A percentile compares a stretch with the other conserved stretches of the same genome.
Conservation (phyloP, 2,888 invertebrate genomes). For the Acleris laterana region DNA sequence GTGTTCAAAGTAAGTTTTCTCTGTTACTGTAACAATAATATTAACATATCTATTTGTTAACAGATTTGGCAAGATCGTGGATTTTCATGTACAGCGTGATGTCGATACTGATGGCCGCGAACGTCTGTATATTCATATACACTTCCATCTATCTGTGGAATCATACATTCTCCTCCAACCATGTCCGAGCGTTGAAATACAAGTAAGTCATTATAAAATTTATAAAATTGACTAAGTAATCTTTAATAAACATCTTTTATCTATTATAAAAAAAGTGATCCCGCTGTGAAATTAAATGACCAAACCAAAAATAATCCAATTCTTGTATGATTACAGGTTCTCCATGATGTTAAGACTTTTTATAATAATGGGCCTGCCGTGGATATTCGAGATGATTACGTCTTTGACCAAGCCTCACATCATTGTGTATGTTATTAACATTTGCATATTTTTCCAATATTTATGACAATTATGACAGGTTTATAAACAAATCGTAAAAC, state of each 20-base stretch:
- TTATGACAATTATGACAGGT: neutral
- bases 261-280: too few species aligned
- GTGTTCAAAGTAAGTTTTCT: too few species aligned
- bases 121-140: slow-evolving; percentile 85
- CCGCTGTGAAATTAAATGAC: too few species aligned
- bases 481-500: neutral
- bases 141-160: slow-evolving; percentile 84
- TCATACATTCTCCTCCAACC: slow-evolving; percentile 72
- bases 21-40: neutral
- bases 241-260: too few species aligned
- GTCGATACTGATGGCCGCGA: slow-evolving; percentile 79
- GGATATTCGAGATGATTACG: slow-evolving; percentile 87
- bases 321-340: slow-evolving; percentile 73
- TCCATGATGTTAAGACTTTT: slow-evolving; percentile 85
- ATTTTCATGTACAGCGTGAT: slow-evolving; percentile 88
- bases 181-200: slow-evolving; percentile 77
- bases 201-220: slow-evolving; percentile 67
- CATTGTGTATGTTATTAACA: slow-evolving; percentile 56
- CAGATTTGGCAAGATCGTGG: slow-evolving; percentile 82
- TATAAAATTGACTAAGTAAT: too few species aligned
- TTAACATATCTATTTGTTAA: slow-evolving; percentile 46
- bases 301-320: too few species aligned
- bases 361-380: slow-evolving; percentile 87
- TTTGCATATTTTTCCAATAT: neutral
- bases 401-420: slow-evolving; percentile 54